These are phyloP conservation scores for Furcula furcula DNA, from an alignment of 2,888 invertebrate genomes.

Conservation along the genomic window DNA sequence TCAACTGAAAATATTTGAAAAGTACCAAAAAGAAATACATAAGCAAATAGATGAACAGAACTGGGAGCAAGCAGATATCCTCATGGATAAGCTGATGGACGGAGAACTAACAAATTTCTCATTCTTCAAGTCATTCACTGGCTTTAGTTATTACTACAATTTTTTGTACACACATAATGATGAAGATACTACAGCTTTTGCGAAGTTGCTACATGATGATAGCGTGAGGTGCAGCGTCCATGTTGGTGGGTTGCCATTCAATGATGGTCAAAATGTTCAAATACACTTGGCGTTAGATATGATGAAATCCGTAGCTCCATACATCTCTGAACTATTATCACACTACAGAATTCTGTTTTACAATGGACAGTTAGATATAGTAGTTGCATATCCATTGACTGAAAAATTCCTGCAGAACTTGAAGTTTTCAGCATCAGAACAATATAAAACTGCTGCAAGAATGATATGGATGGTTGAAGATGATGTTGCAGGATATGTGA, in stretches of 20 bases:
- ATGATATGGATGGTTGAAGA: slow-evolving; percentile 84
- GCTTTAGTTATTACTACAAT: slow-evolving; percentile 89
- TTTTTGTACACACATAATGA: slow-evolving; percentile 79
- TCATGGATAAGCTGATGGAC: slow-evolving; percentile 86
- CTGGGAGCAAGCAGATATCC: slow-evolving; percentile 84
- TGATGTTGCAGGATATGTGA: slow-evolving; percentile 88
- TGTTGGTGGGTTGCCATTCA: slow-evolving; percentile 82
- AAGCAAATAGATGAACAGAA: slow-evolving; percentile 82
- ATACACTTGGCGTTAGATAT: slow-evolving; percentile 77
- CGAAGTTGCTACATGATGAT: slow-evolving; percentile 51
- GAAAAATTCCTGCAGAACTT: slow-evolving; percentile 85
- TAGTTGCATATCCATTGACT: slow-evolving; percentile 82
- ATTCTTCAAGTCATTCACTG: slow-evolving; percentile 85
- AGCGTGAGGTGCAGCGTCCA: slow-evolving; percentile 79
- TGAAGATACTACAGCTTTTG: slow-evolving; percentile 59
- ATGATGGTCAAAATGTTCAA: slow-evolving; percentile 71
- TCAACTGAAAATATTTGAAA: slow-evolving; percentile 78
- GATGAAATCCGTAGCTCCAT: slow-evolving; percentile 79
- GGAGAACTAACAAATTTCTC: slow-evolving; percentile 55
- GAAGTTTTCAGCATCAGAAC: slow-evolving; percentile 82
- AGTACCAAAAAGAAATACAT: slow-evolving; percentile 79
- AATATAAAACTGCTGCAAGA: slow-evolving; percentile 84
- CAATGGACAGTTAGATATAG: slow-evolving; percentile 85
- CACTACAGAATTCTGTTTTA: slow-evolving; percentile 82
- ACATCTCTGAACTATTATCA: slow-evolving; percentile 64